These are phyloP conservation scores for Atopsyche davidsoni DNA, from an alignment of 1,140 invertebrate species.

Conservation along the genomic window DNA sequence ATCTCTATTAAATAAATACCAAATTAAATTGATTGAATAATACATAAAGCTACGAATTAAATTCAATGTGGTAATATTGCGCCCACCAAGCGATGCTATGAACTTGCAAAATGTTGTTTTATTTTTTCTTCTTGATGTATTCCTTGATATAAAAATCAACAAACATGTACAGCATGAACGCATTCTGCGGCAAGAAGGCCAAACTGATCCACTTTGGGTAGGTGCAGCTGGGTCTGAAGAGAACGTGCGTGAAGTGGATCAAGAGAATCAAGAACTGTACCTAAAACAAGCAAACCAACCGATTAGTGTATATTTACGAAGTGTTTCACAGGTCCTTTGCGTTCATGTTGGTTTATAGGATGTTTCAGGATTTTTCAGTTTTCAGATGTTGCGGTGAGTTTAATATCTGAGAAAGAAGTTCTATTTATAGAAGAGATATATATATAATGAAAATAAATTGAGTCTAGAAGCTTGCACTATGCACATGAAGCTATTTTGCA, in stretches of 20 bases:
- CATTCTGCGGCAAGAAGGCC: constrained; percentile 55
- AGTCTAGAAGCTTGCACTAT: no score
- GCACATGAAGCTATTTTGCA: no score
- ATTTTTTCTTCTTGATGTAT: constrained; percentile 53
- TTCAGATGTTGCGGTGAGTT: background rate
- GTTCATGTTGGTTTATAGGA: background rate
- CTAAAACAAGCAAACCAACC: constrained; percentile 41
- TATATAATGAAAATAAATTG: no score
- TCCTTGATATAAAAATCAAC: constrained; percentile 74
- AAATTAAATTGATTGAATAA: no score
- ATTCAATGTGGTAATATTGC: no score
- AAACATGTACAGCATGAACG: constrained; percentile 73
- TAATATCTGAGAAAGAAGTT: no score
- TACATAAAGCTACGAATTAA: no score
- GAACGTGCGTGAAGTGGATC: constrained; percentile 60
- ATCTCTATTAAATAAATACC: no score
- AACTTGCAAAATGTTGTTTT: no score
- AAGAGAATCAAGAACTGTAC: constrained; percentile 66
- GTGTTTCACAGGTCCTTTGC: no score
- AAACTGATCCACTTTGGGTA: constrained; percentile 57
- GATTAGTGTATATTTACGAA: constrained; percentile 10
- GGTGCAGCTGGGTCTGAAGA: constrained; percentile 62
- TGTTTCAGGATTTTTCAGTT: background rate
- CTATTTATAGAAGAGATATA: no score
- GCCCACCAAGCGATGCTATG: no score